phyloP scores from a whole-genome alignment of 2,797 vertebrate species.

The Manis crassicaudata region DNA sequence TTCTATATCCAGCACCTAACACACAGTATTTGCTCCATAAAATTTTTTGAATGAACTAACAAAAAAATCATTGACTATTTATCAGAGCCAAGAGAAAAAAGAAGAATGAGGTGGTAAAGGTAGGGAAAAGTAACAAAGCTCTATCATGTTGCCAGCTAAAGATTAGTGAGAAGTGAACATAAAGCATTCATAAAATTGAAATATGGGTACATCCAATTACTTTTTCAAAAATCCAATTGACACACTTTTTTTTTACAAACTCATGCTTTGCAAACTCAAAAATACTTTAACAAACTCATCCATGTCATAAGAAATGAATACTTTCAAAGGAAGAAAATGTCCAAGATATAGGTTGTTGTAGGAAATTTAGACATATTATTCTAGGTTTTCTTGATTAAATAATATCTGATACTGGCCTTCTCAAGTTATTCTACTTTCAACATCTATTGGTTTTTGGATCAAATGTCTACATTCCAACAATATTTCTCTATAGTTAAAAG shows the following conservation, averaged over 20 bases:
- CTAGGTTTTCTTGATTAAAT: slow-evolving; percentile 7
- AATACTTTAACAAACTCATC: neutral
- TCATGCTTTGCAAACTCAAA: too few species aligned
- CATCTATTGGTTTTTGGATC: neutral
- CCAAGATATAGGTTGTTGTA: neutral
- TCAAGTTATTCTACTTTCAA: slow-evolving; percentile 40
- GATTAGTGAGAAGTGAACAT: slow-evolving; percentile 5
- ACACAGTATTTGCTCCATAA: neutral
- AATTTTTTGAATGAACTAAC: neutral
- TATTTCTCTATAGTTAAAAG: neutral
- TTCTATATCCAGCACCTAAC: neutral
- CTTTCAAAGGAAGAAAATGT: neutral
- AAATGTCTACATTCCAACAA: slow-evolving; percentile 22
- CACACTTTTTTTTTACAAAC: neutral
- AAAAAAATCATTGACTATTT: neutral
- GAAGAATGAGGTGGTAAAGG: neutral
- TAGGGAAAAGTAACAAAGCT: neutral
- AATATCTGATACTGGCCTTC: neutral
- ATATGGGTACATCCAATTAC: slow-evolving; percentile 4
- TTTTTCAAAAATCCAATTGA: slow-evolving; percentile 30
- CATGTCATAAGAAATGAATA: neutral
- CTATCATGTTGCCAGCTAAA: neutral
- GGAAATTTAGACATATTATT: neutral
- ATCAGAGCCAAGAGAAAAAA: neutral
- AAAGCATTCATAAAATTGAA: slow-evolving; percentile 39